phyloP scores from a whole-genome alignment of 2,888 invertebrate genomes.

The Masnerella sp. region DNA sequence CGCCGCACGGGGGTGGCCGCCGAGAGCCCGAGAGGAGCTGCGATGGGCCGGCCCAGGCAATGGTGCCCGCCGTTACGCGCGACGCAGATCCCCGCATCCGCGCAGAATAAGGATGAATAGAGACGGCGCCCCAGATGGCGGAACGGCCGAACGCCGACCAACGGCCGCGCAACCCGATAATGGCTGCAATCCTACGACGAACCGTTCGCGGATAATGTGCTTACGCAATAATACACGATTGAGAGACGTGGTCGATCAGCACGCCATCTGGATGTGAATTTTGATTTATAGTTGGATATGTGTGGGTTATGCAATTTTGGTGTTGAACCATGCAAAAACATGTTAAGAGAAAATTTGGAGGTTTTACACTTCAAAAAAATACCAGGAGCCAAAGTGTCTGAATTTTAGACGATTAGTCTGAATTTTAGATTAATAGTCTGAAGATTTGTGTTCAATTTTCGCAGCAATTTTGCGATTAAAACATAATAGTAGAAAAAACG shows the following conservation, averaged over 20 bases:
- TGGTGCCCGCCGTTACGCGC: slow-evolving; percentile 44
- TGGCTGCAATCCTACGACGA: slow-evolving; percentile 67
- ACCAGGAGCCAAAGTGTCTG: too few species aligned
- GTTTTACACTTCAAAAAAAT: too few species aligned
- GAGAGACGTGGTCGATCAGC: slow-evolving; percentile 23
- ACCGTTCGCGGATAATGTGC: too few species aligned
- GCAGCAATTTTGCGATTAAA: too few species aligned
- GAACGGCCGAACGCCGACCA: slow-evolving; percentile 61
- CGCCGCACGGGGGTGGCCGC: slow-evolving; percentile 69
- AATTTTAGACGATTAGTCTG: too few species aligned
- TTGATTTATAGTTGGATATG: too few species aligned
- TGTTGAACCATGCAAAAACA: too few species aligned
- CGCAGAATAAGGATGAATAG: slow-evolving; percentile 55
- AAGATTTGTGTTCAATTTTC: too few species aligned
- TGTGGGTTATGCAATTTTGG: too few species aligned
- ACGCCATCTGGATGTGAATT: neutral
- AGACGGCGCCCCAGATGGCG: slow-evolving; percentile 52
- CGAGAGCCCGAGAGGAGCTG: slow-evolving; percentile 63
- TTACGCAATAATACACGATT: slow-evolving; percentile 64
- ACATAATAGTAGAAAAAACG: too few species aligned
- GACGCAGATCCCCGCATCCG: slow-evolving; percentile 61
- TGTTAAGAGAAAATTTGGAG: too few species aligned
- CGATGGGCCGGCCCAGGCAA: slow-evolving; percentile 63
- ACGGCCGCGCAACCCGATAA: slow-evolving; percentile 61
- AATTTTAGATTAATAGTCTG: too few species aligned